Conservation (phyloP, 2,888 invertebrate genomes). For the Archips xylosteana region DNA sequence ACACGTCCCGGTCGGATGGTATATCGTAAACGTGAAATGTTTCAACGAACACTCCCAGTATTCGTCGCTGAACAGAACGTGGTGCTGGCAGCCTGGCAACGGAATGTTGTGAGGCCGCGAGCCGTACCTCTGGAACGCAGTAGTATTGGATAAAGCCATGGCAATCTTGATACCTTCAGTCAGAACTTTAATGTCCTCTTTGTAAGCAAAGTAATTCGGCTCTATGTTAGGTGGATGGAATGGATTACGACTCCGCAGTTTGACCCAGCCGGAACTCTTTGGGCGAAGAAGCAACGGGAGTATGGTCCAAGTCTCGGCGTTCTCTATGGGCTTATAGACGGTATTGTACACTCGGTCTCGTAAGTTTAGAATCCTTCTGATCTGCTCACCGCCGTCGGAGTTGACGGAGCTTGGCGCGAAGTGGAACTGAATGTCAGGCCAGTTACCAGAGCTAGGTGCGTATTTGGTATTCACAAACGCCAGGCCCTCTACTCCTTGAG, state of each 20-base stretch:
- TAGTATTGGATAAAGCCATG: constrained; percentile 91
- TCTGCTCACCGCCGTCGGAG: constrained; percentile 93
- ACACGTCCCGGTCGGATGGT: constrained; percentile 93
- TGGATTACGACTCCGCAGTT: constrained; percentile 92
- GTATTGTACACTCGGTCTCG: constrained; percentile 93
- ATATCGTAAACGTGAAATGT: constrained; percentile 93
- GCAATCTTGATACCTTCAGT: constrained; percentile 95
- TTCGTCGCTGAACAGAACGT: constrained; percentile 90
- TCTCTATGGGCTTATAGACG: constrained; percentile 92
- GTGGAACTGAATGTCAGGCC: constrained; percentile 95
- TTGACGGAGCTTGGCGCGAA: constrained; percentile 94
- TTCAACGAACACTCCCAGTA: constrained; percentile 95
- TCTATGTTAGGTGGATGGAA: constrained; percentile 93
- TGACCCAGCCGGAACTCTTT: constrained; percentile 94
- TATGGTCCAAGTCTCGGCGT: constrained; percentile 94
- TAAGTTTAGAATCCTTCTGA: constrained; percentile 90
- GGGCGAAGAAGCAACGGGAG: constrained; percentile 93
- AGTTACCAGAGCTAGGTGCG: constrained; percentile 90
- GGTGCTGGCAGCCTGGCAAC: constrained; percentile 92
- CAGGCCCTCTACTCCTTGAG: constrained; percentile 93
- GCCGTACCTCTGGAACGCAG: constrained; percentile 92
- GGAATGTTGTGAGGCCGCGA: constrained; percentile 92
- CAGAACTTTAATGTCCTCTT: constrained; percentile 91
- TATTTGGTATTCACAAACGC: constrained; percentile 95
- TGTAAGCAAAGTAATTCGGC: constrained; percentile 96